phyloP scores from a whole-genome alignment of 2,113 vertebrate species.

The Trogon surrucura region DNA sequence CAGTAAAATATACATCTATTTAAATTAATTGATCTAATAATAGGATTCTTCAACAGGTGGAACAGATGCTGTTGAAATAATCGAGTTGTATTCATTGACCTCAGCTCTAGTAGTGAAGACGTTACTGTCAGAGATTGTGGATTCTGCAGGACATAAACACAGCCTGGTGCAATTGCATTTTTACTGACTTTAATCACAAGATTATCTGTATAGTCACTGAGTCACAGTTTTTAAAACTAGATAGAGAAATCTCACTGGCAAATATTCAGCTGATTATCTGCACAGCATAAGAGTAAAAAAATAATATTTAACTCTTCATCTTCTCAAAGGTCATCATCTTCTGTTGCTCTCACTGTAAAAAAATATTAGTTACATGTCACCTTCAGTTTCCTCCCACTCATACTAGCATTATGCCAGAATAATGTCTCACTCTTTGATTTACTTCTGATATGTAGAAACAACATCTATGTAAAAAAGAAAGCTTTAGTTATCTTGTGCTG shows the following conservation, averaged over 20 bases:
- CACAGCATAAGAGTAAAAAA: not conserved
- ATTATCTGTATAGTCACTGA: not conserved
- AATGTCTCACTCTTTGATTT: not conserved
- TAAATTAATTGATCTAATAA: not conserved
- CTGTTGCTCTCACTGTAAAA: not conserved
- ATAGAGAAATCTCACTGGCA: not conserved
- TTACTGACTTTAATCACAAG: not conserved
- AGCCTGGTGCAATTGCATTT: not conserved
- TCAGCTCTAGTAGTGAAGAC: not conserved
- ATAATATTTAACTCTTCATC: not conserved
- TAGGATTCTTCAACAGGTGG: not conserved
- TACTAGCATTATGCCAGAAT: not conserved
- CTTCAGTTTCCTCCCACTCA: not conserved
- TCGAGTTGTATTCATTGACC: not conserved
- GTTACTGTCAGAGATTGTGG: not conserved
- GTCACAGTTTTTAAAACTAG: not conserved
- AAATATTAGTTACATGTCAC: not conserved
- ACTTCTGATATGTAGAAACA: not conserved
- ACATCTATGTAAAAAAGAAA: not conserved
- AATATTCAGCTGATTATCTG: not conserved
- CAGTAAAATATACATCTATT: not conserved
- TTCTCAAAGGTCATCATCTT: not conserved
- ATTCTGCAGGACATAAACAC: not conserved
- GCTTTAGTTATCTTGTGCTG: not conserved
- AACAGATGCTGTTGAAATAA: not conserved